A percentile compares a stretch with the other conserved stretches of the same genome.
Evolutionary conservation across 2,113 vertebrate genomes (phyloP).

Genomic region (mouse (Mus musculus)): DNA sequence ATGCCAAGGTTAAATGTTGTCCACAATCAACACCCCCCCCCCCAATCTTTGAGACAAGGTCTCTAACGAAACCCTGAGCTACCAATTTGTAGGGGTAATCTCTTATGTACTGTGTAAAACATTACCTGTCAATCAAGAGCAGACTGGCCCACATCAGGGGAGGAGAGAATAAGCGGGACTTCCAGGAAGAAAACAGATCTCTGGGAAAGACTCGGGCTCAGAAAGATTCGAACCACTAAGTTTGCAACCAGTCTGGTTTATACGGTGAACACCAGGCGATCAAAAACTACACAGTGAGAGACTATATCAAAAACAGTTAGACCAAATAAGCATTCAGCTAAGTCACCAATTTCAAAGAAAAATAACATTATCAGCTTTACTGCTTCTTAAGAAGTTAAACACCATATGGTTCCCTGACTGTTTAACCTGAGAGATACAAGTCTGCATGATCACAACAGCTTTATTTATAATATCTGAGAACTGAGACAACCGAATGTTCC

Average conservation of each 20-base stretch:
- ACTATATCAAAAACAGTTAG: not conserved
- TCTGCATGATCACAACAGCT: not conserved
- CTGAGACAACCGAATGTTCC: constrained; percentile 15
- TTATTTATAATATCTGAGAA: constrained; percentile 14
- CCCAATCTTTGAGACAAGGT: not conserved
- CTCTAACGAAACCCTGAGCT: not conserved
- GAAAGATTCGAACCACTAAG: not conserved
- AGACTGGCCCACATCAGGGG: no score
- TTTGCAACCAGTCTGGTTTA: not conserved
- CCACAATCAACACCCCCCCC: not conserved
- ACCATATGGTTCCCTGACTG: not conserved
- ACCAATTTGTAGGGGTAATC: not conserved
- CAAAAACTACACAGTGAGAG: not conserved
- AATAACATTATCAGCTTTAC: constrained; percentile 10
- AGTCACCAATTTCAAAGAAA: not conserved
- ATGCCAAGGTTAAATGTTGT: no score
- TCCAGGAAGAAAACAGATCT: no score
- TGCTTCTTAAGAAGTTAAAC: constrained; percentile 17
- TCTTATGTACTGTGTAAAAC: no score
- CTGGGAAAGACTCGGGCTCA: no score
- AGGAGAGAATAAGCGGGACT: no score
- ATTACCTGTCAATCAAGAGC: no score
- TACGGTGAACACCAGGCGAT: not conserved
- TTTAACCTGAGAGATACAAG: constrained; percentile 45
- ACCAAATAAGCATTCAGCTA: not conserved